Percentiles rank a stretch among this genome's conserved stretches.
Conservation (phyloP, 2,888 invertebrate genomes). For the Andrena praecox region DNA sequence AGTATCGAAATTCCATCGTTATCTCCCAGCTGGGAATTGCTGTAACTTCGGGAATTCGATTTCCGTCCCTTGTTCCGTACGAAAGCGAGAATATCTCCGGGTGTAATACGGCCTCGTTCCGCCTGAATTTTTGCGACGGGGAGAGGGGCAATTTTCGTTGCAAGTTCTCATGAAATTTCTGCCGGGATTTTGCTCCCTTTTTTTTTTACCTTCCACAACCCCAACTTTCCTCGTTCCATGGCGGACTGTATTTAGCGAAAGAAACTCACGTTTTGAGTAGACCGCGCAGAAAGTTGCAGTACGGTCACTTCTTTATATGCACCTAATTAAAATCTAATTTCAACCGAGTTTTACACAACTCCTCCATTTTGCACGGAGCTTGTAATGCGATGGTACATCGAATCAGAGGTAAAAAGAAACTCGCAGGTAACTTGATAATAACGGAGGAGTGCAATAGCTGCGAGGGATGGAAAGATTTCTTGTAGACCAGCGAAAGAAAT, state of each 20-base stretch:
- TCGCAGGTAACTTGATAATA: no score
- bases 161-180: background rate
- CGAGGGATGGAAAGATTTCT: no score
- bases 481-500: no score
- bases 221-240: background rate
- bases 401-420: no score
- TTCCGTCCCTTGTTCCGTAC: background rate
- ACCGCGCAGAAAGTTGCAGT: background rate
- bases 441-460: no score
- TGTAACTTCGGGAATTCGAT: conserved; percentile 19
- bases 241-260: conserved; percentile 8
- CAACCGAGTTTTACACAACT: background rate
- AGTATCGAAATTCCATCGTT: conserved; percentile 24
- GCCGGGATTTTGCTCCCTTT: background rate
- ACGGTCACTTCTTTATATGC: background rate
- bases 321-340: background rate
- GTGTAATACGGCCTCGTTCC: background rate
- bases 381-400: background rate
- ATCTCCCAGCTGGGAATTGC: conserved; percentile 21
- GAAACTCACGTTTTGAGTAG: conserved; percentile 7
- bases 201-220: background rate
- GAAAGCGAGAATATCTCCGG: background rate
- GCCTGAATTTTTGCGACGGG: background rate
- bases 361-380: background rate
- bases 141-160: background rate